Evolutionary conservation across 2,888 invertebrate genomes (phyloP).

Genomic region (Ormyrus pomaceus): DNA sequence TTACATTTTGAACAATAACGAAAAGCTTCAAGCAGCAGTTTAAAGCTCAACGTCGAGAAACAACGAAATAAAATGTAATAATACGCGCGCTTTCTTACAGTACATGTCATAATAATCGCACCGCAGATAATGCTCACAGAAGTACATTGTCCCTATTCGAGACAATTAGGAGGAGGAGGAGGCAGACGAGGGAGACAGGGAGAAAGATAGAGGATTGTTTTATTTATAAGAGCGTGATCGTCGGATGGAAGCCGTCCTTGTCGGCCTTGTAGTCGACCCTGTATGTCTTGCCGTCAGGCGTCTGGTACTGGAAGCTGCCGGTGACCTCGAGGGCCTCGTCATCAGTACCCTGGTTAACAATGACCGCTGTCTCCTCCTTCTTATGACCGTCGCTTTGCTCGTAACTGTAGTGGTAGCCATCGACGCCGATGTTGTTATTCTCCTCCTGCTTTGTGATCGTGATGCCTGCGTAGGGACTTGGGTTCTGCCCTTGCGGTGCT

Average conservation of each 20-base stretch:
- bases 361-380: constrained; percentile 72
- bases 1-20: no score
- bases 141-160: no score
- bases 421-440: constrained; percentile 72
- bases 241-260: constrained; percentile 72
- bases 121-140: no score
- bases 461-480: constrained; percentile 66
- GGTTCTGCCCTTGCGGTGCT: constrained; percentile 64
- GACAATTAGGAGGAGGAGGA: no score
- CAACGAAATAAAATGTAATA: no score
- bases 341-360: constrained; percentile 72
- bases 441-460: constrained; percentile 72
- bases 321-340: constrained; percentile 70
- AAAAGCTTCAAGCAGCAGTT: no score
- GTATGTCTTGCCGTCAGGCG: constrained; percentile 72
- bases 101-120: no score
- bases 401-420: constrained; percentile 72
- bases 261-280: constrained; percentile 73
- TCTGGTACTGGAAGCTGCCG: constrained; percentile 70
- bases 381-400: constrained; percentile 74
- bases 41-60: no score
- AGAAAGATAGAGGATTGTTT: not conserved
- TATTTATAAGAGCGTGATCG: constrained; percentile 67
- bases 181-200: not conserved
- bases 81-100: no score